A percentile compares a stretch with the other conserved stretches of the same genome.
phyloP scores from a whole-genome alignment of 2,113 vertebrate species.

The Petrocephalus microphthalmus region DNA sequence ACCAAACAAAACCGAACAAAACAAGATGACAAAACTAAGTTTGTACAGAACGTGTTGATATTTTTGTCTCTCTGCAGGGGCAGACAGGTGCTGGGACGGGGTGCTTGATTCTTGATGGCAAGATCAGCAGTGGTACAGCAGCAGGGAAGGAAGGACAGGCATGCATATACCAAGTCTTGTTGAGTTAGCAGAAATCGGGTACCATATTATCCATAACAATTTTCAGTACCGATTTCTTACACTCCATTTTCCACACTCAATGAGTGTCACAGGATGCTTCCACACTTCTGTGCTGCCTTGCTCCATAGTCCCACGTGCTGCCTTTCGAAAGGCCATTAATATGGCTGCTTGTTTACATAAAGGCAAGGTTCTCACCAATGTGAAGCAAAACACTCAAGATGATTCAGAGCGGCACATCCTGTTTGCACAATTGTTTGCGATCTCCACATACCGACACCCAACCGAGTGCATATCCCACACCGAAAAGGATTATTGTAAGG shows the following conservation, averaged over 20 bases:
- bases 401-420: background rate
- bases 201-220: too few species aligned
- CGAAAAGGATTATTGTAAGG: background rate
- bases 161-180: background rate
- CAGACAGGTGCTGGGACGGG: too few species aligned
- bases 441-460: background rate
- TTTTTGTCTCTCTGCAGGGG: too few species aligned
- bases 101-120: too few species aligned
- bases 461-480: background rate
- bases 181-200: background rate
- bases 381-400: background rate
- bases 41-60: too few species aligned
- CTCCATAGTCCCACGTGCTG: background rate
- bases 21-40: too few species aligned
- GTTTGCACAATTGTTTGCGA: background rate
- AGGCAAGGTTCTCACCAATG: background rate
- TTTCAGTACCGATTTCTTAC: too few species aligned
- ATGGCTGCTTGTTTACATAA: background rate
- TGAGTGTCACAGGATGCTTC: background rate
- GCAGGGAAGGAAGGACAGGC: too few species aligned
- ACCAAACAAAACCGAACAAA: too few species aligned
- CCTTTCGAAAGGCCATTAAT: background rate
- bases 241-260: background rate
- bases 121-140: too few species aligned
- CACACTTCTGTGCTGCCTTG: background rate